Base-by-base conservation (phyloP, 2,113 vertebrate species). In the Peromyscus polionotus region DNA sequence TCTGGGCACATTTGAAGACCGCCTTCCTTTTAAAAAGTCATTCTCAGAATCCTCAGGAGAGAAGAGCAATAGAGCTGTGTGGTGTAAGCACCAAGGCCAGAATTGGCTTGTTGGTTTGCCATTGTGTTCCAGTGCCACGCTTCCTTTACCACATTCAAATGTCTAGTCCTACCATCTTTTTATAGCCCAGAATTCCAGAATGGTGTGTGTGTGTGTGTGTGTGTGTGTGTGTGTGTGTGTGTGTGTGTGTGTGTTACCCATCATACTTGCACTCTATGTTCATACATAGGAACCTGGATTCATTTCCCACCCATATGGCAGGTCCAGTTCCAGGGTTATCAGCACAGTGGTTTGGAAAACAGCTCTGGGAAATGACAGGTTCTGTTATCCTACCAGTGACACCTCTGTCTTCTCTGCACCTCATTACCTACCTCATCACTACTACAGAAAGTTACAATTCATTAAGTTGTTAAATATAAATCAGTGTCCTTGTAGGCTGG, bases 311-410 rank as follows among this genome's bases (percentile, higher is more conserved):
- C 20, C 3, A 24, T 20, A 22, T 75, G 72, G 39, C 0, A 4
- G 20, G n/a, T 75, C 39, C 39, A 42, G 31, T 79, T 19, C 51
- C 76, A 59, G 80, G 5, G 68, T 45, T 45, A 42, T 45, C 1
- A 90, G 70, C 65, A 59, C n/a, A 70, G 9, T 83, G 67, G 33
- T 88, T 88, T 94, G 81, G 45, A 83, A 91, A 93, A 26, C 70
- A 86, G 13, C 28, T 89, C 19, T 88, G 51, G 54, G 26, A 94
- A 73, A 91, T 54, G 7, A 42, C 7, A 80, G 39, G 42, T 51
- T 77, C 45, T 95, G 9, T 77, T 54, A 72, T 13, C 19, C 2
- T 9, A 14, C 76, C 28, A 45, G 5, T 5, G 5, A 59, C 8
- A 80, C 68, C 20, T 88, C 61, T 77, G 2, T 31, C 7, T 63